Conservation (phyloP, 2,888 invertebrate species). For the Isoperla grammatica region DNA sequence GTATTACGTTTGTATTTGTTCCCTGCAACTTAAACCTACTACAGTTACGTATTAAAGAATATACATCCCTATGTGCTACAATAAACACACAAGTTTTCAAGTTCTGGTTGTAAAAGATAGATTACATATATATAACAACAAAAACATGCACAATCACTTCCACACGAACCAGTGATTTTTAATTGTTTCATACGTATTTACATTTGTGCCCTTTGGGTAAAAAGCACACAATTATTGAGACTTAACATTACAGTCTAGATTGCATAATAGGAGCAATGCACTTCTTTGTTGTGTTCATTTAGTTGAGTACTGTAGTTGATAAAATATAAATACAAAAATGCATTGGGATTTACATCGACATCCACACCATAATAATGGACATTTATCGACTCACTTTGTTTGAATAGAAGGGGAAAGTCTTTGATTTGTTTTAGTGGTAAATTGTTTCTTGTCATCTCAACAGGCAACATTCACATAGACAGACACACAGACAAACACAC, state of each 20-base stretch:
- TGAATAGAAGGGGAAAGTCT: too few species aligned
- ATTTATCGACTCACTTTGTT: too few species aligned
- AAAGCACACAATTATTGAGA: background rate
- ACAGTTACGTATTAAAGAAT: background rate
- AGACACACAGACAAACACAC: too few species aligned
- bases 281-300: background rate
- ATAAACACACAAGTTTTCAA: too few species aligned
- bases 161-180: background rate
- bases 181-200: background rate
- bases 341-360: background rate
- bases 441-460: too few species aligned
- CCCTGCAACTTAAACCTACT: conserved; percentile 3
- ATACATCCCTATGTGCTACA: background rate
- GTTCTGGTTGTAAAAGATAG: background rate
- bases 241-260: background rate
- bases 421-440: too few species aligned
- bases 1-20: background rate
- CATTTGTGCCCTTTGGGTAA: background rate
- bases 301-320: background rate
- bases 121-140: background rate
- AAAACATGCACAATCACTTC: background rate
- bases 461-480: too few species aligned
- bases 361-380: background rate
- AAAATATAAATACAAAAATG: background rate
- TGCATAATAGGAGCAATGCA: background rate